Conservation (phyloP, 2,113 vertebrate species). For the Psammodynastes pulverulentus region DNA sequence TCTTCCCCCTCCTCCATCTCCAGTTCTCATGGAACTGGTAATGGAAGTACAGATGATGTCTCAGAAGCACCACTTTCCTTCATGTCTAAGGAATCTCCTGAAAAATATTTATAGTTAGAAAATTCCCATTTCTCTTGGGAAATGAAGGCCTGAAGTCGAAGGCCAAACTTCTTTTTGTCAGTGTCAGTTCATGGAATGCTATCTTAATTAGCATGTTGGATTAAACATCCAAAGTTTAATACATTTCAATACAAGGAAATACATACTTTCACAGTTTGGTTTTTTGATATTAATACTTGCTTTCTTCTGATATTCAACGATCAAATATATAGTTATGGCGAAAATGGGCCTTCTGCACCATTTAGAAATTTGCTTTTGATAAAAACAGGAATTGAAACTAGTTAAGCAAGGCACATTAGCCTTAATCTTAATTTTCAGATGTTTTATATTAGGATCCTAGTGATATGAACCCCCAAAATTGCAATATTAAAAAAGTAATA, state of each 20-base stretch:
- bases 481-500: background rate
- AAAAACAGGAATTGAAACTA: background rate
- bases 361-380: background rate
- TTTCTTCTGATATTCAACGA: background rate
- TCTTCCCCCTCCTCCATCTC: background rate
- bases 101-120: background rate
- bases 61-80: background rate
- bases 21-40: background rate
- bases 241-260: conserved; percentile 43
- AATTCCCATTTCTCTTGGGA: background rate
- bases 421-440: conserved; percentile 16
- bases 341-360: conserved; percentile 14
- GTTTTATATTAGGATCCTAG: conserved; percentile 26
- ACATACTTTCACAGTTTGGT: conserved; percentile 39
- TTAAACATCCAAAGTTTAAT: conserved; percentile 49
- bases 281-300: conserved; percentile 34
- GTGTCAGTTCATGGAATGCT: background rate
- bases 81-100: background rate
- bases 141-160: background rate
- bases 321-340: background rate
- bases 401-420: background rate
- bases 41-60: background rate
- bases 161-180: conserved; percentile 12
- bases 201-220: conserved; percentile 40
- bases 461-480: background rate